Evolutionary conservation across 2,113 vertebrate genomes (phyloP).

Genomic region (Theropithecus gelada): DNA sequence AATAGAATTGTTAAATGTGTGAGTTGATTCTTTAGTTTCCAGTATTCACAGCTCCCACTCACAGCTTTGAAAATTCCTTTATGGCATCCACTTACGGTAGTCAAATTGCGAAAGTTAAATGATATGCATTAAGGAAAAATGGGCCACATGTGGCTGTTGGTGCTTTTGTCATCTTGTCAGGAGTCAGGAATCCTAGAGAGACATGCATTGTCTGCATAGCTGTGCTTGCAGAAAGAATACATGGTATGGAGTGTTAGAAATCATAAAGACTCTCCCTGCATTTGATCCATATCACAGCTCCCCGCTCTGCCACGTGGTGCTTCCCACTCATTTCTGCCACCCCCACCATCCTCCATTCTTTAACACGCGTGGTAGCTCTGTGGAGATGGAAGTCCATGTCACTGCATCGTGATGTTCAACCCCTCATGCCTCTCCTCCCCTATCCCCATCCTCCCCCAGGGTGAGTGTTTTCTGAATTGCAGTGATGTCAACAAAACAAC

Average conservation of each 20-base stretch:
- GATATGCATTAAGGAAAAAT: neutral
- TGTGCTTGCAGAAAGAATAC: neutral
- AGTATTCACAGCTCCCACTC: conserved; percentile 65
- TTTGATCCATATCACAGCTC: neutral
- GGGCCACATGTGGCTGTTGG: neutral
- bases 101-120: conserved; percentile 49
- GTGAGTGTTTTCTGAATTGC: neutral
- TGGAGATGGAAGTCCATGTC: neutral
- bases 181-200: conserved; percentile 23
- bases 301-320: neutral
- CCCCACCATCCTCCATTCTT: neutral
- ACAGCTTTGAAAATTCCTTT: conserved; percentile 56
- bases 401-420: neutral
- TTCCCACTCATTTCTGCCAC: neutral
- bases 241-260: neutral
- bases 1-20: conserved; percentile 60
- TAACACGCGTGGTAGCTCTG: neutral
- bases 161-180: conserved; percentile 37
- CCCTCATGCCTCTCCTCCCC: neutral
- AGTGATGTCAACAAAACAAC: neutral
- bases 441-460: neutral
- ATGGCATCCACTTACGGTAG: conserved; percentile 18
- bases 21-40: conserved; percentile 58
- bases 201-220: neutral
- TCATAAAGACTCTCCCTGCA: neutral